Percentiles rank a stretch among this genome's conserved stretches.
phyloP scores from a whole-genome alignment of 2,113 vertebrate genomes.

The Chaetodon trifascialis region DNA sequence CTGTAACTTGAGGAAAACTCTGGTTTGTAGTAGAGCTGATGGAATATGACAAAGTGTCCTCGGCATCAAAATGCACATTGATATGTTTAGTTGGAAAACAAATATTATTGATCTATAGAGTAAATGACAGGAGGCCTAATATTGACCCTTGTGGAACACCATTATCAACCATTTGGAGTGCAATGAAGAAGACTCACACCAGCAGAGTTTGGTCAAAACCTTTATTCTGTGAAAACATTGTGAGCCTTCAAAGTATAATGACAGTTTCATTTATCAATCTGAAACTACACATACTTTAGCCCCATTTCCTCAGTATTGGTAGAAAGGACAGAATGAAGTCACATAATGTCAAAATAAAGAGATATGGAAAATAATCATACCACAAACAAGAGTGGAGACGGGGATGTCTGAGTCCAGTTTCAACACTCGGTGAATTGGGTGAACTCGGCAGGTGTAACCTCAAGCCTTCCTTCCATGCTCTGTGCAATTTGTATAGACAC shows the following conservation, averaged over 20 bases:
- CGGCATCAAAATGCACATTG: neutral
- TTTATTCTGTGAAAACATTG: constrained; percentile 7
- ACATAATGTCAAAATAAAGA: neutral
- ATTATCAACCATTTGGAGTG: neutral
- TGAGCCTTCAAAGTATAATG: neutral
- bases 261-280: neutral
- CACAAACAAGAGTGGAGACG: neutral
- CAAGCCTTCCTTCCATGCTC: neutral
- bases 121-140: neutral
- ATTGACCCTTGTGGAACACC: neutral
- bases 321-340: too few species aligned
- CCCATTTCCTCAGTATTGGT: neutral
- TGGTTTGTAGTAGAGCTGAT: neutral
- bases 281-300: neutral
- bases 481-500: neutral
- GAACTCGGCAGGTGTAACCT: neutral
- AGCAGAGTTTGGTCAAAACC: neutral
- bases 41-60: neutral
- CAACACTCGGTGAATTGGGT: neutral
- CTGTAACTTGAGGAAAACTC: too few species aligned
- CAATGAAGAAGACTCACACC: constrained; percentile 5
- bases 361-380: neutral
- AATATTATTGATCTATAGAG: neutral
- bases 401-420: too few species aligned
- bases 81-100: neutral